These are phyloP conservation scores for Cyphomyrmex costatus DNA, from an alignment of 1,140 invertebrate species.

Conservation along the genomic window DNA sequence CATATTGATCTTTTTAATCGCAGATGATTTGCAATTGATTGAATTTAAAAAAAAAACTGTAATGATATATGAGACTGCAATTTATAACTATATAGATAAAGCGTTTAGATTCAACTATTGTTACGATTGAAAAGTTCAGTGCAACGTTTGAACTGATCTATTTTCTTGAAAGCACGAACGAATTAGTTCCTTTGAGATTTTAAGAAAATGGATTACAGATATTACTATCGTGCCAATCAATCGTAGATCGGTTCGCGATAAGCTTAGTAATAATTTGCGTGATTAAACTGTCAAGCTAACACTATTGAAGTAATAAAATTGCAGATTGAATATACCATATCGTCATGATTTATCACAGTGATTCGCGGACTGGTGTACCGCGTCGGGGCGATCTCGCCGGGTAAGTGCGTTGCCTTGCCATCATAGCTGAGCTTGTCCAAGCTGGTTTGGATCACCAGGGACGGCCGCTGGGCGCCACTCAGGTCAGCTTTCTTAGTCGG, in stretches of 20 bases:
- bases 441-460: constrained; percentile 92
- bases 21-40: not conserved
- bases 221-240: not conserved
- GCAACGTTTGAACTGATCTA: not conserved
- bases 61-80: not conserved
- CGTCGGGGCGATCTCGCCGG: constrained; percentile 85
- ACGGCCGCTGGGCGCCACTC: constrained; percentile 88
- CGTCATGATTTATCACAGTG: constrained; percentile 96
- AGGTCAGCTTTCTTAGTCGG: constrained; percentile 88
- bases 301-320: not conserved
- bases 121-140: not conserved
- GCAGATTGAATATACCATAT: constrained; percentile 84
- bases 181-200: not conserved
- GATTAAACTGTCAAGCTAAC: not conserved
- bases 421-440: constrained; percentile 89
- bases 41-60: not conserved
- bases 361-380: constrained; percentile 93
- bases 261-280: not conserved
- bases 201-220: not conserved
- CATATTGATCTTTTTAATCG: not conserved
- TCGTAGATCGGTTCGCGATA: not conserved
- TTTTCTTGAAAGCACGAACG: constrained; percentile 15
- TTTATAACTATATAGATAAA: not conserved
- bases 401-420: constrained; percentile 81
- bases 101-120: not conserved